Evolutionary conservation across 1,140 invertebrate genomes (phyloP).

Genomic region (Drosophila insularis): DNA sequence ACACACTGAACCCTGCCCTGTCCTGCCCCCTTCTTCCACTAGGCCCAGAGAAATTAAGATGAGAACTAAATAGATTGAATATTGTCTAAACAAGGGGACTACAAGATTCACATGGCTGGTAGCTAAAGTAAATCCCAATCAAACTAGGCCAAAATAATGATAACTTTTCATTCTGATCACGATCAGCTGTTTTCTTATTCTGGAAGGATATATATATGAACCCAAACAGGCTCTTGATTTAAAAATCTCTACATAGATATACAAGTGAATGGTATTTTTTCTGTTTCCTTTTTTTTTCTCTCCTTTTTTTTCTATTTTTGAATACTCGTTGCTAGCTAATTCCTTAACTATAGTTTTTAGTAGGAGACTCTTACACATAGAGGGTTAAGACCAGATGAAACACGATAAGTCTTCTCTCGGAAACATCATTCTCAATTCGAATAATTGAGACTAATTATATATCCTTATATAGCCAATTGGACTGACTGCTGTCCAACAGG

Average conservation of each 20-base stretch:
- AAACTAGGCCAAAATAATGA: no score
- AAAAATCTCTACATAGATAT: neutral
- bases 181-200: no score
- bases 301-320: neutral
- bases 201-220: neutral
- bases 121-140: no score
- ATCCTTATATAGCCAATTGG: conserved; percentile 13
- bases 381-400: conserved; percentile 18
- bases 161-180: no score
- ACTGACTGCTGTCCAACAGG: neutral
- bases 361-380: conserved; percentile 32
- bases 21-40: neutral
- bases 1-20: neutral
- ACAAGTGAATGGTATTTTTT: conserved; percentile 32
- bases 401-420: conserved; percentile 14
- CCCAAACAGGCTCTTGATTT: neutral
- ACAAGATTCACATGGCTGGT: no score
- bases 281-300: neutral
- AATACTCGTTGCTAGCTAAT: conserved; percentile 69
- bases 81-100: no score
- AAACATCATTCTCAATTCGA: conserved; percentile 9
- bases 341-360: conserved; percentile 82
- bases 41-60: neutral
- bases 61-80: no score
- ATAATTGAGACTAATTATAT: conserved; percentile 3